Evolutionary conservation across 2,797 vertebrate genomes (phyloP).

Genomic region (Sebastes itinus): DNA sequence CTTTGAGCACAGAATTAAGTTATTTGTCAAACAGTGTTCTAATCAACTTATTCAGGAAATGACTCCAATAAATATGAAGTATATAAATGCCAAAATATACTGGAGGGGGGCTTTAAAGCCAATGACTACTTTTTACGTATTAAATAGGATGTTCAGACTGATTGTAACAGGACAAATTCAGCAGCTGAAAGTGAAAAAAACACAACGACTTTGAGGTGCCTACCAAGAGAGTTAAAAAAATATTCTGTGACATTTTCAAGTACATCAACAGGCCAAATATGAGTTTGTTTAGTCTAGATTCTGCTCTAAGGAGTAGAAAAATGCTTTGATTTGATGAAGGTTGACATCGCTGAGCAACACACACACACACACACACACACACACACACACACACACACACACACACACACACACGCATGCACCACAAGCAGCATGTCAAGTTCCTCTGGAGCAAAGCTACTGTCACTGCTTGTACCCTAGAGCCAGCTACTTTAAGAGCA

Average conservation of each 20-base stretch:
- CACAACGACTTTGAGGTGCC: neutral
- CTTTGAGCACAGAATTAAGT: too few relatives aligned
- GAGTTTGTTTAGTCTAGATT: constrained; percentile 28
- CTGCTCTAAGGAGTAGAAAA: constrained; percentile 28
- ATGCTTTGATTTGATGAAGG: constrained; percentile 42
- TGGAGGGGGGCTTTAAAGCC: too few relatives aligned
- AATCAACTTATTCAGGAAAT: too few relatives aligned
- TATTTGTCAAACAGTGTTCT: too few relatives aligned
- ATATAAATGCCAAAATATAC: too few relatives aligned
- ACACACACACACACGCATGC: neutral
- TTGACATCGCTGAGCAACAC: constrained; percentile 47
- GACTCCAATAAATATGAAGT: too few relatives aligned
- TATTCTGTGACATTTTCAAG: constrained; percentile 1
- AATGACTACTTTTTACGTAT: neutral
- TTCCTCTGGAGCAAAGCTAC: constrained; percentile 49
- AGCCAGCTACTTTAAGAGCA: constrained; percentile 59
- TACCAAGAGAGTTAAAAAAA: neutral
- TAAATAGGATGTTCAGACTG: neutral
- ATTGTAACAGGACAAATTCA: neutral
- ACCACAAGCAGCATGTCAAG: constrained; percentile 50
- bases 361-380: constrained; percentile 26
- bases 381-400: constrained; percentile 12
- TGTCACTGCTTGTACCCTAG: constrained; percentile 54
- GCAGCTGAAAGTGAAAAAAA: neutral
- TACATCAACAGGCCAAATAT: constrained; percentile 34